Evolutionary conservation across 23 tunicate genomes (phyloP), one percentile per base, ranked within the genome.

Genomic region (Trididemnum clinides): DNA sequence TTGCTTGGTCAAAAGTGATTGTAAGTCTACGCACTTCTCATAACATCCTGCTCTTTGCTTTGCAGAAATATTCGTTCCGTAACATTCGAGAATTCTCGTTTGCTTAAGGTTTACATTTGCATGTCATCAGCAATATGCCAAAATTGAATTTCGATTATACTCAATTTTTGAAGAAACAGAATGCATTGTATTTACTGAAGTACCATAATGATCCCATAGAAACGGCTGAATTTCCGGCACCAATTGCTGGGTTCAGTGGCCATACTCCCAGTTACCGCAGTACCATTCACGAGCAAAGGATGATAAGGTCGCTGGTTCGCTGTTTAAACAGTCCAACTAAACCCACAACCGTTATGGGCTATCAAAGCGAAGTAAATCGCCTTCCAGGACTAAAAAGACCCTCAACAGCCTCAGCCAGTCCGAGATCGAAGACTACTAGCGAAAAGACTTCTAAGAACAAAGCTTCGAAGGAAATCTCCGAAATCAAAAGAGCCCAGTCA

Each of bases 141-240:
- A 62, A 88, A 29, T 49, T 92, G 23, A 92, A 88, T 62, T 92
- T 87, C 33, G 83, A 92, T 35, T 92, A 92, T 86, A 92, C 97
- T 0, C 83, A 92, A n/a, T 92, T 88, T 80, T 80, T 92, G 75
- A 79, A 85, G 39, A 59, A 78, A 62, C 92, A 92, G 34, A 84
- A 92, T 62, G 97, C 90, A 4, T 51, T 83, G 71, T 92, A 92
- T 71, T 34, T 92, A 12, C 72, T 76, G 78, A 88, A 92, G 50
- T 92, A 92, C 74, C 85, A 80, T n/a, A 90, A 88, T 38, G 97
- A 88, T 30, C 97, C 97, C 3, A 84, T 92, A 38, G 63, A 88
- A 72, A 79, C 72, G 1, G 87, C 82, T 0, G 77, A 85, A 5
- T 88, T 84, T 34, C 92, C 92, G 31, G 83, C 83, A 18, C 97